Conservation (phyloP, 2,113 vertebrate species). For the Manacus vitellinus region DNA sequence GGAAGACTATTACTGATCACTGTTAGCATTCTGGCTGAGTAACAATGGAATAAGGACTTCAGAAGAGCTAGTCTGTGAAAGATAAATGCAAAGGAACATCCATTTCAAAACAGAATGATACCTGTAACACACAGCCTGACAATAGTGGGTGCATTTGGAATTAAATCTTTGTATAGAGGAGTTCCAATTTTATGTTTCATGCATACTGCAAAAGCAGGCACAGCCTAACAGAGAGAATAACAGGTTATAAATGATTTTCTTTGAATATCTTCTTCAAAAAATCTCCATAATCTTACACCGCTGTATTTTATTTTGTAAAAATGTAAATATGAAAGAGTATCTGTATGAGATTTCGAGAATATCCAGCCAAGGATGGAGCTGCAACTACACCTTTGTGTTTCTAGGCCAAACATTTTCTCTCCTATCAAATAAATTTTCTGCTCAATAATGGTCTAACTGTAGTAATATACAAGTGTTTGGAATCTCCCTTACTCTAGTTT, state of each 20-base stretch:
- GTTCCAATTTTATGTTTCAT: slow-evolving; percentile 44
- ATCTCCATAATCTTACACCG: not conserved
- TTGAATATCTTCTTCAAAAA: slow-evolving; percentile 20
- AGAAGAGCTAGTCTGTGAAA: slow-evolving; percentile 29
- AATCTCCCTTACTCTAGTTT: not conserved
- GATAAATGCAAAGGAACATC: slow-evolving; percentile 26
- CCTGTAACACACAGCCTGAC: slow-evolving; percentile 22
- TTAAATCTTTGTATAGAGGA: slow-evolving; percentile 39
- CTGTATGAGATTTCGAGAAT: not conserved
- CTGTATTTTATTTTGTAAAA: slow-evolving; percentile 36
- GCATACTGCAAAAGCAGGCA: slow-evolving; percentile 9
- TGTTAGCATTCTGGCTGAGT: slow-evolving; percentile 39
- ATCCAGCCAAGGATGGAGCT: not conserved
- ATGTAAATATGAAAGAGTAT: not conserved
- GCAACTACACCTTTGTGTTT: not conserved
- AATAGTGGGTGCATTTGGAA: slow-evolving; percentile 34
- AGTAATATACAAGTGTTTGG: not conserved
- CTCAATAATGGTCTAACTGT: not conserved
- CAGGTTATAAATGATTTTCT: slow-evolving; percentile 46
- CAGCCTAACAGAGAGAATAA: not conserved
- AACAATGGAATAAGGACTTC: slow-evolving; percentile 22
- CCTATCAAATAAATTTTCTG: not conserved
- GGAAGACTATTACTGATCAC: not conserved
- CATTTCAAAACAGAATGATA: slow-evolving; percentile 48
- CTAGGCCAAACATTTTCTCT: not conserved